Evolutionary conservation across 2,113 vertebrate species (phyloP), one percentile per base, ranked within the genome.

Genomic region (Falco punctatus): DNA sequence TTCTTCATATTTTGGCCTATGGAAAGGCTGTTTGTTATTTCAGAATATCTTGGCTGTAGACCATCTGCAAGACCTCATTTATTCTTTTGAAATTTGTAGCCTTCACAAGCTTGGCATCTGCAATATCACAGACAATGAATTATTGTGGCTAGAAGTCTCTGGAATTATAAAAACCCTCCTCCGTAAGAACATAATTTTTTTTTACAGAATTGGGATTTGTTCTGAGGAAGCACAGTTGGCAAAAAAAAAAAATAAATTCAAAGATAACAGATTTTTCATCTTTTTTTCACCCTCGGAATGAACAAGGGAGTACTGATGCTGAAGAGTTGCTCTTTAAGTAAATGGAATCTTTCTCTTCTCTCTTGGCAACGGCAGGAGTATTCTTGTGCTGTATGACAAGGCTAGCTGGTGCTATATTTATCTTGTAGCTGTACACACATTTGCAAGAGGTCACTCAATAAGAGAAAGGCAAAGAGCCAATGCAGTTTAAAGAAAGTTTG

Each of bases 381-480:
- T 97, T 97, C 96, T 97, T 96, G 96, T 97, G 75, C 91, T 95
- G 83, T 95, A 96, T 95, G 96, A 96, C 96, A 96, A 86, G 87
- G 88, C 94, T 95, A 55, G 72, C 81, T 95, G 95, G 66, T 92
- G 94, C 94, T 97, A 95, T 97, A 97, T 98, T 97, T 97, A 92
- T 97, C 88, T 95, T 94, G 86, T 96, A 96, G 91, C 94, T 92
- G 87, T 86, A 93, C 61, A n/a, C 95, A 93, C 64, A 81, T 88
- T 97, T 96, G 85, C 89, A 81, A 89, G 92, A 92, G 69, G 66
- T 90, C 7, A 3, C 88, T 97, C 93, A 97, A 86, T 93, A 93
- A 95, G 57, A 88, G 69, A 84, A 92, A 92, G 96, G 95, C 94
- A 96, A 93, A 83, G 59, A 95, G 95, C 95, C 94, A 97, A 66